Evolutionary conservation across 2,797 vertebrate species (phyloP).

Genomic region (Danio choprae): DNA sequence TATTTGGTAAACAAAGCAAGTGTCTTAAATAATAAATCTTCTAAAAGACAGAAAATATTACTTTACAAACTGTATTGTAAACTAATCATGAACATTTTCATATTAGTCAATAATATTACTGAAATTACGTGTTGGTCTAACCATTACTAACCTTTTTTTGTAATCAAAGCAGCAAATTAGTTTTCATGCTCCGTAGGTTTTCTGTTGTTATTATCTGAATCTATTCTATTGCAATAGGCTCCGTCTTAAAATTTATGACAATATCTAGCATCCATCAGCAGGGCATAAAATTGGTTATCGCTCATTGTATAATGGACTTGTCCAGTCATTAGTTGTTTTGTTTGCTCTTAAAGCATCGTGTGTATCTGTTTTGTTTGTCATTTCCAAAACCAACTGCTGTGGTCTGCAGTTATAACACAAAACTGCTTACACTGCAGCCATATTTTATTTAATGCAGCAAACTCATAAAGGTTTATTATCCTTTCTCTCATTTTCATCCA

Average conservation of each 20-base stretch:
- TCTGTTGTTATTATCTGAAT: background rate
- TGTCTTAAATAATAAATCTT: too few species aligned
- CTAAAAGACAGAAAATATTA: too few species aligned
- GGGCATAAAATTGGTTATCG: background rate
- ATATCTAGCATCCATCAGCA: slow-evolving; percentile 6
- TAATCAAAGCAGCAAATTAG: background rate
- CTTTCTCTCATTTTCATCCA: slow-evolving; percentile 54
- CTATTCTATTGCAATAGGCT: background rate
- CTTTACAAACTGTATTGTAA: too few species aligned
- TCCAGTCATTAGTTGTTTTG: slow-evolving; percentile 3
- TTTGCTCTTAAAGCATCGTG: slow-evolving; percentile 39
- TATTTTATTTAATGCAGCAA: slow-evolving; percentile 42
- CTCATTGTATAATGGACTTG: slow-evolving; percentile 14
- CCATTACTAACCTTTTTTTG: too few species aligned
- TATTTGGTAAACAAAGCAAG: too few species aligned
- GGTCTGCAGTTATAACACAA: slow-evolving; percentile 40
- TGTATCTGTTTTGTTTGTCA: slow-evolving; percentile 36
- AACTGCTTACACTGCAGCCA: slow-evolving; percentile 44
- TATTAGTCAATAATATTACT: too few species aligned
- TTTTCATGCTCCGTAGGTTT: background rate
- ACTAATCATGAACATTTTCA: too few species aligned
- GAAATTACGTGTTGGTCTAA: too few species aligned
- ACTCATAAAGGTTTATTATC: slow-evolving; percentile 52
- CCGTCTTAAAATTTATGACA: slow-evolving; percentile 2
- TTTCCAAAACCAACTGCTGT: slow-evolving; percentile 37